Evolutionary conservation across 2,113 vertebrate genomes (phyloP), one percentile per base, ranked within the genome.

Genomic region (Malurus melanocephalus): DNA sequence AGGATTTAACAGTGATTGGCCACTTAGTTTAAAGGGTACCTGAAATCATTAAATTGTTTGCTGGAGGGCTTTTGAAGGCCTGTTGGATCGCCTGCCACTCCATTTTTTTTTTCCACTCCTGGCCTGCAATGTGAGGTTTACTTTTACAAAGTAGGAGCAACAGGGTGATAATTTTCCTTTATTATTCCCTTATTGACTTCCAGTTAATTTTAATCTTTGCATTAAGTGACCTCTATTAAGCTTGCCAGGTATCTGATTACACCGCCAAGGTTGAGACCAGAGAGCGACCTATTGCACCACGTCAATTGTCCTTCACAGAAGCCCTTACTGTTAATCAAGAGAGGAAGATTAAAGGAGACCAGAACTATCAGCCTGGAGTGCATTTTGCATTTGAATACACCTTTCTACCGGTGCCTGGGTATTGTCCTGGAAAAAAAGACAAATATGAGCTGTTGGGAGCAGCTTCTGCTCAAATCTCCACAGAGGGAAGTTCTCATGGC

Each of bases 11-110:
- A 80, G 92, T 73, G 90, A 94, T 95, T 95, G 95, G 95, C 94
- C 95, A 95, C 94, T 96, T 95, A 94, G 94, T 94, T 96, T 96
- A 96, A 96, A 96, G 92, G 87, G 87, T 96, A 95, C 93, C 93
- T 94, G 94, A 94, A 96, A 95, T 96, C 95, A 94, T 96, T 96
- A 95, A 96, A 76, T 87, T 95, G 89, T 94, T 94, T 96, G 96
- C 94, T 96, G 89, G 90, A 95, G 94, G 96, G 95, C 92, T 95
- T 95, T 80, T 67, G 77, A 80, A 95, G 83, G 85, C 93, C 83
- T 94, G 30, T 91, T 73, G 89, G 80, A 93, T 87, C 6, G 0
- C 77, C 83, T 40, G 60, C 9, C 45, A 90, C 67, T 85, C 49
- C 65, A 33, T 48, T 57, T 77, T 43, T 80, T 84, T 67, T 84